Conservation (phyloP, 2,888 invertebrate species). For the Bellardia pandia region DNA sequence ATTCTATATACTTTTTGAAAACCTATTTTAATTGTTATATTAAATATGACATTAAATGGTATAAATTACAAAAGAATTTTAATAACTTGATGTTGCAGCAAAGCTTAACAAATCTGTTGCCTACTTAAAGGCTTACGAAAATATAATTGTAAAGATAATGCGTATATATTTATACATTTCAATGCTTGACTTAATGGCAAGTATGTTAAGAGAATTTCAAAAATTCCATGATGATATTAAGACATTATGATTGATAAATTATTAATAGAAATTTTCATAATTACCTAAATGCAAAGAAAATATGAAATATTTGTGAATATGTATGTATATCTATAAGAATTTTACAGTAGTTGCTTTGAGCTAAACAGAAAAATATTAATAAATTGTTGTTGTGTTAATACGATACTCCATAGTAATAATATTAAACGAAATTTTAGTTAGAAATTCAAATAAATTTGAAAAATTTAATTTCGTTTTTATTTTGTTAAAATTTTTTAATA, state of each 20-base stretch:
- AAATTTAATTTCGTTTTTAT: too few relatives aligned
- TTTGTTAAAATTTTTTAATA: too few relatives aligned
- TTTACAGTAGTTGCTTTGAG: too few relatives aligned
- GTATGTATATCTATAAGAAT: too few relatives aligned
- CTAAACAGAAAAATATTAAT: too few relatives aligned
- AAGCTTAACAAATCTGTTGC: constrained; percentile 43
- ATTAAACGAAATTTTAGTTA: too few relatives aligned
- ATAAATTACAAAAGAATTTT: background rate
- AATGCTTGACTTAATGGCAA: background rate
- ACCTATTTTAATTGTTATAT: background rate
- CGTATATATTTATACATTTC: background rate
- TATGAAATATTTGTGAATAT: background rate
- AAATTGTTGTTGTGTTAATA: too few relatives aligned
- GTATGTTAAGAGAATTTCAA: background rate
- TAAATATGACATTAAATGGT: constrained; percentile 42
- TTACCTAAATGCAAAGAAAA: background rate
- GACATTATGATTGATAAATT: background rate
- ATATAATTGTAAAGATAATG: constrained; percentile 1
- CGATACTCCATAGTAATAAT: too few relatives aligned
- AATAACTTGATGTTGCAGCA: background rate
- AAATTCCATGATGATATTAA: constrained; percentile 8
- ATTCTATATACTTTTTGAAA: background rate
- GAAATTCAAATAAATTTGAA: too few relatives aligned
- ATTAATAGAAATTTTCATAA: constrained; percentile 7
- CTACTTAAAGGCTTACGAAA: constrained; percentile 47